Evolutionary conservation across 2,797 vertebrate species (phyloP).

Genomic region (Danio choprae): DNA sequence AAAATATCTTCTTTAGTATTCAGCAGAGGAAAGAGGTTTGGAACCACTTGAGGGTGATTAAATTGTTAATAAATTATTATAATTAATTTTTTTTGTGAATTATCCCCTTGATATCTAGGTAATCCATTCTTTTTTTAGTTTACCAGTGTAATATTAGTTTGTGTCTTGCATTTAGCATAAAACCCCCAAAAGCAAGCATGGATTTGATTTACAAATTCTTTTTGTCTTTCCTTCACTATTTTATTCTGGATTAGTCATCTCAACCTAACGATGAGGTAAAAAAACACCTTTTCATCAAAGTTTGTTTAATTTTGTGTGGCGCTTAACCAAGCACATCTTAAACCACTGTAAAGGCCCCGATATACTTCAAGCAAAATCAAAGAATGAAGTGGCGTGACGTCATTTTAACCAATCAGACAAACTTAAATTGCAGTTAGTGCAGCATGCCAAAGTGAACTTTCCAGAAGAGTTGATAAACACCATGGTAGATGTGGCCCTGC

Average conservation of each 20-base stretch:
- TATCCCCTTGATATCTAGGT: not conserved
- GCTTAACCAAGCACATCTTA: conserved; percentile 20
- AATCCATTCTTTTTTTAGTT: not conserved
- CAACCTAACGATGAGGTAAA: conserved; percentile 48
- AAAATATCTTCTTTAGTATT: too few relatives aligned
- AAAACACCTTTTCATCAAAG: conserved; percentile 22
- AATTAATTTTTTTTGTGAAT: too few relatives aligned
- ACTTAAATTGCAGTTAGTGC: too few relatives aligned
- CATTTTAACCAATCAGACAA: too few relatives aligned
- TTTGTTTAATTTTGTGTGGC: conserved; percentile 23
- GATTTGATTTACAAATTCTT: conserved; percentile 31
- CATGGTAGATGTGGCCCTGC: too few relatives aligned
- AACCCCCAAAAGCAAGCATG: not conserved
- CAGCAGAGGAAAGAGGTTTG: too few relatives aligned
- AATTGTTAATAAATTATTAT: too few relatives aligned
- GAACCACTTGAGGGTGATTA: too few relatives aligned
- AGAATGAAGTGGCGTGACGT: too few relatives aligned
- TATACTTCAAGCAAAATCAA: too few relatives aligned
- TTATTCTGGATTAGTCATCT: conserved; percentile 57
- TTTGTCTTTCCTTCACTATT: conserved; percentile 49
- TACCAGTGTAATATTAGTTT: not conserved
- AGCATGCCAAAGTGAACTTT: too few relatives aligned
- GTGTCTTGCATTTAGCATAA: not conserved
- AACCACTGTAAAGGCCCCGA: not conserved
- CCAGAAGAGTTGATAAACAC: too few relatives aligned